Evolutionary conservation across 2,113 vertebrate genomes (phyloP).

Genomic region (Ictalurus punctatus): DNA sequence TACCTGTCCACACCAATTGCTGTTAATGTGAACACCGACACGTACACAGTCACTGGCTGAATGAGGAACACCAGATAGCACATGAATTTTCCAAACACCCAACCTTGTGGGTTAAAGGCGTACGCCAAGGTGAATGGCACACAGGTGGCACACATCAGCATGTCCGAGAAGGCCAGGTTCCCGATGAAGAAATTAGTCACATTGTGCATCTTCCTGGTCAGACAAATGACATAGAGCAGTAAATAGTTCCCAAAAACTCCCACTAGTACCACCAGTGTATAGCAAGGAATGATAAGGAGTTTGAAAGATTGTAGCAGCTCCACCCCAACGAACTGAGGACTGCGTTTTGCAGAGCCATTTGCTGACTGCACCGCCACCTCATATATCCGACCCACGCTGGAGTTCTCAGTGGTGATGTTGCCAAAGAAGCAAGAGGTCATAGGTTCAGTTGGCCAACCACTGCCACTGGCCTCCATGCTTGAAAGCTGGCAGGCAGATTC

Average conservation of each 20-base stretch:
- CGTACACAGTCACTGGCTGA: slow-evolving; percentile 85
- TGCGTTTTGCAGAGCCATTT: slow-evolving; percentile 73
- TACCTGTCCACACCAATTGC: slow-evolving; percentile 89
- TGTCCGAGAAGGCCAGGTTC: slow-evolving; percentile 86
- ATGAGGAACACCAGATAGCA: slow-evolving; percentile 87
- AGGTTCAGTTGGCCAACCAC: slow-evolving; percentile 60
- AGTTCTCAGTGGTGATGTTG: slow-evolving; percentile 46
- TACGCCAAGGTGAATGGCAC: slow-evolving; percentile 86
- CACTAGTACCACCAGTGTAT: slow-evolving; percentile 79
- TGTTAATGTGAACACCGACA: slow-evolving; percentile 86
- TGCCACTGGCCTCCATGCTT: slow-evolving; percentile 68
- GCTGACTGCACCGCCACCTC: slow-evolving; percentile 66
- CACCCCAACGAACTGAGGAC: slow-evolving; percentile 77
- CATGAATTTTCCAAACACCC: slow-evolving; percentile 85
- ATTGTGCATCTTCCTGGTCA: slow-evolving; percentile 87
- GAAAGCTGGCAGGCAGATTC: slow-evolving; percentile 4
- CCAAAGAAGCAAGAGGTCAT: slow-evolving; percentile 43
- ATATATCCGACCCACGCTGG: slow-evolving; percentile 58
- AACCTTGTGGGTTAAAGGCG: slow-evolving; percentile 84
- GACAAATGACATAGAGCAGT: slow-evolving; percentile 84
- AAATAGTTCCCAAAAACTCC: slow-evolving; percentile 84
- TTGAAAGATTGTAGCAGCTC: slow-evolving; percentile 86
- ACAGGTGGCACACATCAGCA: slow-evolving; percentile 86
- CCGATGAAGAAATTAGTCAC: slow-evolving; percentile 90
- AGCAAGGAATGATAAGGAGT: slow-evolving; percentile 83